Evolutionary conservation across 2,888 invertebrate species (phyloP).

Genomic region (Caenorhabditis sp.): DNA sequence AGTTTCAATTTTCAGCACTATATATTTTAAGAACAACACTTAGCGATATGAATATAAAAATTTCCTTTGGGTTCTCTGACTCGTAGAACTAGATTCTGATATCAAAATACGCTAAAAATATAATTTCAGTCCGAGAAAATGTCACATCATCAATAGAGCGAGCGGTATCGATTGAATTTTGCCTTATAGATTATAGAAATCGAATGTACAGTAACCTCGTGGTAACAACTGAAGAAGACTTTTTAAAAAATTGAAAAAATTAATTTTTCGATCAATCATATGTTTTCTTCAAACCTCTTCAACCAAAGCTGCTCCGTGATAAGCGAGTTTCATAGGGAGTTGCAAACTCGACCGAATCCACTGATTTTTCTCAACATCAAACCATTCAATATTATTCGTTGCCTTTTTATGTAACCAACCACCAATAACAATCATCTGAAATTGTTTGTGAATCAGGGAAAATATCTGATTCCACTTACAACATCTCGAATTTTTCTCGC

Average conservation of each 20-base stretch:
- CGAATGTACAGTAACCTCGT: too few species aligned
- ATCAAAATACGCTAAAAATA: too few species aligned
- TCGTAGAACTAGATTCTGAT: too few species aligned
- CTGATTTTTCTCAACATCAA: slow-evolving; percentile 14
- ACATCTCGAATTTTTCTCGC: slow-evolving; percentile 24
- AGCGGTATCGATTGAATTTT: too few species aligned
- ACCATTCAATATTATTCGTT: slow-evolving; percentile 33
- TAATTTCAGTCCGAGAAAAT: too few species aligned
- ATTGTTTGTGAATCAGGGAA: background rate
- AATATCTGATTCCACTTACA: background rate
- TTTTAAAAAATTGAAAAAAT: background rate
- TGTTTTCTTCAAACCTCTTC: slow-evolving; percentile 5
- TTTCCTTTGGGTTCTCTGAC: too few species aligned
- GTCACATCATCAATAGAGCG: too few species aligned
- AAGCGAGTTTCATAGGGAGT: slow-evolving; percentile 22
- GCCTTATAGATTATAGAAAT: too few species aligned
- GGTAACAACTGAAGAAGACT: background rate
- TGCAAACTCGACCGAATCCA: slow-evolving; percentile 21
- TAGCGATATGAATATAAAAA: too few species aligned
- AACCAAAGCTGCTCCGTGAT: slow-evolving; percentile 29
- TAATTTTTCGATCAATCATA: background rate
- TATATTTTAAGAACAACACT: too few species aligned
- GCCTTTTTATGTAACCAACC: slow-evolving; percentile 34
- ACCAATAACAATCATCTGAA: slow-evolving; percentile 16
- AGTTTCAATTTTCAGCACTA: too few species aligned